phyloP scores from a whole-genome alignment of 2,888 invertebrate species.

The Tuberolachnus salignus region DNA sequence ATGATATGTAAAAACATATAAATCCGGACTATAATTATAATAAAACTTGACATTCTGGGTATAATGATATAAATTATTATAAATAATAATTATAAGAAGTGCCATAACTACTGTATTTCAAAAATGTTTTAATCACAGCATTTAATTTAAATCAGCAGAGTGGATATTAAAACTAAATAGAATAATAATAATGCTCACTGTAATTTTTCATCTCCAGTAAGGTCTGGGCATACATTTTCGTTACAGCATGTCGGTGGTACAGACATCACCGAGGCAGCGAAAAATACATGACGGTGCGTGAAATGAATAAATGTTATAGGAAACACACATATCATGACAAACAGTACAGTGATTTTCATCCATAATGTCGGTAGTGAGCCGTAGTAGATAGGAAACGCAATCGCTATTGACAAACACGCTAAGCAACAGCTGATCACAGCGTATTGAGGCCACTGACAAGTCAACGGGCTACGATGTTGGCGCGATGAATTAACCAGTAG shows the following conservation, averaged over 20 bases:
- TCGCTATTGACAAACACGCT: conserved; percentile 80
- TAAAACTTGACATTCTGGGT: too few relatives aligned
- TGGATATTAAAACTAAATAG: too few relatives aligned
- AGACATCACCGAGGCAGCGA: conserved; percentile 22
- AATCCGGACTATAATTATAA: too few relatives aligned
- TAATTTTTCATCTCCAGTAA: background rate
- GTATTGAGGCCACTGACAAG: conserved; percentile 85
- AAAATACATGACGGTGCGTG: conserved; percentile 38
- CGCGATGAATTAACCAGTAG: conserved; percentile 1
- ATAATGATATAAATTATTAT: too few relatives aligned
- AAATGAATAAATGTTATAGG: conserved; percentile 37
- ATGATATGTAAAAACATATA: too few relatives aligned
- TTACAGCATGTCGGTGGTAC: background rate
- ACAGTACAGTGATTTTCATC: conserved; percentile 70
- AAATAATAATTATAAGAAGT: too few relatives aligned
- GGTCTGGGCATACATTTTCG: background rate
- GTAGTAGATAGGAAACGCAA: conserved; percentile 39
- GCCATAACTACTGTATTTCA: too few relatives aligned
- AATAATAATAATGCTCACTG: background rate
- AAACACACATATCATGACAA: conserved; percentile 30
- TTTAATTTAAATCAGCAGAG: too few relatives aligned
- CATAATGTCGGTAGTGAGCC: conserved; percentile 75
- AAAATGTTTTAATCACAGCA: too few relatives aligned
- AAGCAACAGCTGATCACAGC: conserved; percentile 84
- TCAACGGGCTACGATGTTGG: conserved; percentile 68